phyloP scores from a whole-genome alignment of 2,888 invertebrate genomes.

The Chymomyza procnemis region DNA sequence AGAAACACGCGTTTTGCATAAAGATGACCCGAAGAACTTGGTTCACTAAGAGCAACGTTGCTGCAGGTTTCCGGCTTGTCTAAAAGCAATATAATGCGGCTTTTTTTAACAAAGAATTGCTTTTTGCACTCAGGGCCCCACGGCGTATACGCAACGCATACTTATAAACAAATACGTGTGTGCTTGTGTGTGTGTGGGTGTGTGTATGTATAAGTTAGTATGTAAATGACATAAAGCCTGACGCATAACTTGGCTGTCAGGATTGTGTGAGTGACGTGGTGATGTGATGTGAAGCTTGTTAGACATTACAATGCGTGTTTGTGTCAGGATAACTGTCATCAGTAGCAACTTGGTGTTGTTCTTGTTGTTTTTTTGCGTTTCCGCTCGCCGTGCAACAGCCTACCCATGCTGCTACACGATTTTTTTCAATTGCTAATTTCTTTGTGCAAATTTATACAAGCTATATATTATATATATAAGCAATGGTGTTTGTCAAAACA shows the following conservation, averaged over 20 bases:
- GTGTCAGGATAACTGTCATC: constrained; percentile 72
- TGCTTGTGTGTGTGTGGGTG: background rate
- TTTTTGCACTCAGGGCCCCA: background rate
- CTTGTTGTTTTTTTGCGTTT: constrained; percentile 3
- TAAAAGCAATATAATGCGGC: background rate
- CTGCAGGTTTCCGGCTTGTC: background rate
- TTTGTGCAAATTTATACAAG: constrained; percentile 61
- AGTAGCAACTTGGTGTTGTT: constrained; percentile 44
- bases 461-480: background rate
- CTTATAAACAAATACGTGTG: constrained; percentile 38
- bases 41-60: background rate
- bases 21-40: background rate
- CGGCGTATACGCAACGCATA: constrained; percentile 34
- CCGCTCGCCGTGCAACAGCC: background rate
- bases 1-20: background rate
- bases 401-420: constrained; percentile 2
- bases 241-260: background rate
- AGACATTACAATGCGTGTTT: constrained; percentile 72
- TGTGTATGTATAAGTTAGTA: background rate
- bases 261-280: background rate
- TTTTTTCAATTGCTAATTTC: constrained; percentile 62
- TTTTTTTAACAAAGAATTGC: background rate
- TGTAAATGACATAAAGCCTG: background rate
- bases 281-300: constrained; percentile 57
- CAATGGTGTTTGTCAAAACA: background rate